Conservation (phyloP, 2,888 invertebrate species). For the Cancer borealis region DNA sequence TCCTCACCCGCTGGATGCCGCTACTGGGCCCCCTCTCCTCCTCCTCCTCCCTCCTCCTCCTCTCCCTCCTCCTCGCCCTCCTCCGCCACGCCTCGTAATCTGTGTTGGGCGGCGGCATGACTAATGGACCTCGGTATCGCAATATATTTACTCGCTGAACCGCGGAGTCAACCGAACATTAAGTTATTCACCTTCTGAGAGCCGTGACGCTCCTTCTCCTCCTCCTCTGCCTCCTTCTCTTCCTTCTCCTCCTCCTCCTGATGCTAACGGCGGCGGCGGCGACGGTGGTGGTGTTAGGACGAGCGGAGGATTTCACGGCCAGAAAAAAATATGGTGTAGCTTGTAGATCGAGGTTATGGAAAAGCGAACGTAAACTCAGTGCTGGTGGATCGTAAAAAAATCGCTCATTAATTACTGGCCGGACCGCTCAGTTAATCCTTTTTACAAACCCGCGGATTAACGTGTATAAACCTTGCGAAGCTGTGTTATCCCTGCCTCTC, state of each 20-base stretch:
- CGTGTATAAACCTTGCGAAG: constrained; percentile 27
- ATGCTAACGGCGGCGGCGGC: background rate
- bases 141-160: constrained; percentile 10
- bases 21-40: background rate
- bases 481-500: background rate
- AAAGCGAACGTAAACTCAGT: background rate
- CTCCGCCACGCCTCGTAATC: constrained; percentile 6
- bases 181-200: constrained; percentile 18
- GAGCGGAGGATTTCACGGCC: background rate
- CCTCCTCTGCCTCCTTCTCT: background rate
- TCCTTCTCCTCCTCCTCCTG: background rate
- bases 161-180: constrained; percentile 12
- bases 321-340: background rate
- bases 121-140: background rate
- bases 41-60: constrained; percentile 6
- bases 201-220: background rate
- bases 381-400: background rate
- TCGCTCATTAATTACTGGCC: constrained; percentile 30
- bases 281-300: background rate
- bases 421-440: background rate
- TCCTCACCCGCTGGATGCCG: background rate
- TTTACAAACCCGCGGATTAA: constrained; percentile 25
- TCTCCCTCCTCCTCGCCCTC: background rate
- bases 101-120: constrained; percentile 35
- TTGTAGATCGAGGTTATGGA: constrained; percentile 4